Evolutionary conservation across 35 echinoderm and acorn worm species (phyloP).

Genomic region (Anneissia japonica): DNA sequence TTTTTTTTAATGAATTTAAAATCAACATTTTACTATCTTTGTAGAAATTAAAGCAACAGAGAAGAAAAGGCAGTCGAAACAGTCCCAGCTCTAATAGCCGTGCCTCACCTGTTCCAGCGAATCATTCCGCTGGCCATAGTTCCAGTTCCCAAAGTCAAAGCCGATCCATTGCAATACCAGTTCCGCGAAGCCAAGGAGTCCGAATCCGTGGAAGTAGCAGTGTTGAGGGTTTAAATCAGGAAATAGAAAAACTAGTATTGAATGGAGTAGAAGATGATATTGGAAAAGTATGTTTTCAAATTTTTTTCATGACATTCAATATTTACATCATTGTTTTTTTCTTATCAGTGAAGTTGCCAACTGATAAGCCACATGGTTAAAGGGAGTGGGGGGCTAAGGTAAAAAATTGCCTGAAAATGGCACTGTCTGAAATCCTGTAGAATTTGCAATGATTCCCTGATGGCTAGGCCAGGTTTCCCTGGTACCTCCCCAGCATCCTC

Average conservation of each 20-base stretch:
- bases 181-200: constrained; percentile 17
- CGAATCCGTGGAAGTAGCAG: constrained; percentile 60
- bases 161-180: constrained; percentile 69
- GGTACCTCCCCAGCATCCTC: no score
- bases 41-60: constrained; percentile 86
- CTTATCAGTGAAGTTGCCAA: no score
- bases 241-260: constrained; percentile 89
- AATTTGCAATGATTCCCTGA: no score
- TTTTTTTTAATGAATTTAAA: no score
- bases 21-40: not conserved
- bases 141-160: constrained; percentile 20
- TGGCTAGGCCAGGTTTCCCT: no score
- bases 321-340: no score
- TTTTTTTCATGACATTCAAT: no score
- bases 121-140: constrained; percentile 44
- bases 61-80: constrained; percentile 84
- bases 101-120: constrained; percentile 82
- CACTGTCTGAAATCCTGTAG: no score
- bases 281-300: constrained; percentile 16
- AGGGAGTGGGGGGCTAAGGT: no score
- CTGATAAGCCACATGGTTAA: no score
- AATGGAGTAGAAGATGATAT: constrained; percentile 38
- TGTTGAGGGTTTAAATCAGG: constrained; percentile 90
- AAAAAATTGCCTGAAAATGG: no score
- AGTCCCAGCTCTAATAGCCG: constrained; percentile 61